Base-by-base conservation (phyloP, 1,140 invertebrate species). In the Temnothorax nylanderi region DNA sequence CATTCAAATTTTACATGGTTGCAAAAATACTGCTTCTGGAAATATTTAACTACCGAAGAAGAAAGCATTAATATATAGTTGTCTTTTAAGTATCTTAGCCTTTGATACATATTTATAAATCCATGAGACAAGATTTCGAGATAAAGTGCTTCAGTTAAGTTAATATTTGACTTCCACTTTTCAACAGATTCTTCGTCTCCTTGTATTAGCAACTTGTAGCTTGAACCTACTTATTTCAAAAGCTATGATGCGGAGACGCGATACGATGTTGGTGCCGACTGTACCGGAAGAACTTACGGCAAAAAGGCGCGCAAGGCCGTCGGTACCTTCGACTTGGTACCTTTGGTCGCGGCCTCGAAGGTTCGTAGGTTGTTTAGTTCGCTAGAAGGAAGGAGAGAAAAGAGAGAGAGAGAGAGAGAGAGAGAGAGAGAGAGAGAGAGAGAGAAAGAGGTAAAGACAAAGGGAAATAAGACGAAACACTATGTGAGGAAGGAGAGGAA, bases 391-490 rank as follows among this genome's bases (percentile, higher is more conserved):
- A 41, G 13, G 41, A 64, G 51, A 56, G 51, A 76, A 44, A 60
- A 54, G 44, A 65, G 58, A 44, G 67, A 58, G 4, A 54, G 41
- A 47, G 6, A 34, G 37, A n/a, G 26, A 64, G 16, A 26, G n/a
- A 56, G 21, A 41, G 21, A 6, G 13, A 49, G 26, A 69, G 6
- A 74, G 1, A 26, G n/a, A 44, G 18, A 51, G 58, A 80, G 3
- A 49, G 37, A 56, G 16, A 32, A 67, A 60, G 62, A 69, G 34
- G 77, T 41, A 77, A 81, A 90, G 78, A 90, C 90, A 88, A 91
- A 91, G 90, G 88, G 86, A 91, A 91, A 89, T 88, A 89, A 91
- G 88, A 91, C 86, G 81, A 88, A 90, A 85, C 47, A 34, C 34
- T 41, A 26, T 47, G 64, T 74, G 69, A 88, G 84, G 60, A 88